Conservation (phyloP, 1,140 invertebrate genomes). For the Tachypleus tridentatus region DNA sequence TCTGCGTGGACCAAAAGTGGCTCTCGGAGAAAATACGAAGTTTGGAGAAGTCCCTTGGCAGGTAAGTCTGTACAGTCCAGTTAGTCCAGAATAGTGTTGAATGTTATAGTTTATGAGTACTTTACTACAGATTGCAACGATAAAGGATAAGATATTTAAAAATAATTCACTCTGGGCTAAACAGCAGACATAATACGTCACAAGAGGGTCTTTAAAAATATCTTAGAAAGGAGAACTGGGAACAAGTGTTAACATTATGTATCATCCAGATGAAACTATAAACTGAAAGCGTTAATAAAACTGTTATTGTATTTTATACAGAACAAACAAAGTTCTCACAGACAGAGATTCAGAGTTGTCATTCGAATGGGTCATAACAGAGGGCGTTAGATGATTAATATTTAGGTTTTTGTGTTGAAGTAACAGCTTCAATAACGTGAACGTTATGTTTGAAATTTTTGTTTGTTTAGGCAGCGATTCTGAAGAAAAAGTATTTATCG, state of each 20-base stretch:
- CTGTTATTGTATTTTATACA: background rate
- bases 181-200: background rate
- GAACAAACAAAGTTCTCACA: background rate
- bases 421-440: background rate
- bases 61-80: slow-evolving; percentile 3
- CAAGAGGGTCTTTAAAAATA: background rate
- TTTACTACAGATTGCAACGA: background rate
- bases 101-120: background rate
- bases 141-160: background rate
- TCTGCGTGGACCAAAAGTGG: slow-evolving; percentile 25
- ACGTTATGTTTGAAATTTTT: background rate
- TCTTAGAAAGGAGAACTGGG: too few relatives aligned
- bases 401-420: background rate
- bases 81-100: too few relatives aligned
- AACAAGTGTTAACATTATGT: too few relatives aligned
- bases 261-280: too few relatives aligned
- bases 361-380: background rate
- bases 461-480: slow-evolving; percentile 53
- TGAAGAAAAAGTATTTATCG: slow-evolving; percentile 77
- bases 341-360: background rate
- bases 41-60: slow-evolving; percentile 28
- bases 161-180: background rate
- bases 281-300: background rate
- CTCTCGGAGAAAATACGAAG: slow-evolving; percentile 26
- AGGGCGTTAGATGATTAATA: background rate